Evolutionary conservation across 2,113 vertebrate genomes (phyloP).

Genomic region (Sialia sialis): DNA sequence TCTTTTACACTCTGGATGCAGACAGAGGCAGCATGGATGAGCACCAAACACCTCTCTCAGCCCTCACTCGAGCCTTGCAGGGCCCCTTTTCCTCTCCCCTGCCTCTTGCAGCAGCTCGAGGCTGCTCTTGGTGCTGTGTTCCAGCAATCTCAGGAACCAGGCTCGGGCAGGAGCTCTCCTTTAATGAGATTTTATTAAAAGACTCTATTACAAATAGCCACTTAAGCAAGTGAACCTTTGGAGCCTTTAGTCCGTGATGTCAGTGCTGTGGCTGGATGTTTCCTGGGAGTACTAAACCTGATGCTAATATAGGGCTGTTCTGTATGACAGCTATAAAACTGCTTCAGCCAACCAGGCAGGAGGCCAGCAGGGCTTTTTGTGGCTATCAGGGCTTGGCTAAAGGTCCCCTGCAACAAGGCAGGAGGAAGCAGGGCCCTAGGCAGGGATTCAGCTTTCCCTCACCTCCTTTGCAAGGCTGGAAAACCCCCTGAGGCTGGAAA

Average conservation of each 20-base stretch:
- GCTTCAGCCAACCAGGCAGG: conserved; percentile 13
- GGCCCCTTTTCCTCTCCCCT: background rate
- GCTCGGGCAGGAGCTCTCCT: conserved; percentile 1
- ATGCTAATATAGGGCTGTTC: conserved; percentile 44
- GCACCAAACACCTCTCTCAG: background rate
- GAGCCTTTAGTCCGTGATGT: conserved; percentile 54
- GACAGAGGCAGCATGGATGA: background rate
- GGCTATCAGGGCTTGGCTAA: conserved; percentile 15
- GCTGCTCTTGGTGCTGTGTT: background rate
- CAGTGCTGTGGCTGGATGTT: conserved; percentile 44
- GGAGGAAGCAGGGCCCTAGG: background rate
- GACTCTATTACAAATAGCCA: conserved; percentile 56
- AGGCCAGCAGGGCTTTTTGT: conserved; percentile 37
- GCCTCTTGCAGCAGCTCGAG: background rate
- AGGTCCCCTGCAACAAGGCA: background rate
- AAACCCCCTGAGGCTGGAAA: background rate
- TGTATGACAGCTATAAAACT: conserved; percentile 59
- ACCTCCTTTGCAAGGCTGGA: background rate
- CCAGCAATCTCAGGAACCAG: background rate
- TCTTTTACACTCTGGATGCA: background rate
- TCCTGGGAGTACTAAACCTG: conserved; percentile 45
- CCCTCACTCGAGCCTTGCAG: background rate
- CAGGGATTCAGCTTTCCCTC: background rate
- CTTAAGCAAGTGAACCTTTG: conserved; percentile 51
- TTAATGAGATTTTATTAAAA: conserved; percentile 64